Conservation (phyloP, 2,113 vertebrate genomes). For the Haemorhous mexicanus region DNA sequence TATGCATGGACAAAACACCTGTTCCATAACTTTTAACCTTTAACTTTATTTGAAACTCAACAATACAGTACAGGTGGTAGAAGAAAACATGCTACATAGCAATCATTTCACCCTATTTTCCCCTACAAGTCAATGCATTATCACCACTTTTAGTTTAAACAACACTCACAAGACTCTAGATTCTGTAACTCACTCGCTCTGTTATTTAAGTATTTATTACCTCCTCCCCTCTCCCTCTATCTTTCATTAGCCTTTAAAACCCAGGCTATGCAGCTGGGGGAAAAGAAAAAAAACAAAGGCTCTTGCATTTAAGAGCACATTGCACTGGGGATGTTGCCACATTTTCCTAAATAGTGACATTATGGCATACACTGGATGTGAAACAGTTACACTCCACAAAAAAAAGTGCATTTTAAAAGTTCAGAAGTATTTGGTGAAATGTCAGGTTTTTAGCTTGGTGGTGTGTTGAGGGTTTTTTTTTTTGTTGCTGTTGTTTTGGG, state of each 20-base stretch:
- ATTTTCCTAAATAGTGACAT: not conserved
- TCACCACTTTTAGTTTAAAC: not conserved
- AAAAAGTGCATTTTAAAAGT: not conserved
- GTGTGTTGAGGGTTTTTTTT: not conserved
- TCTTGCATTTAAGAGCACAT: not conserved
- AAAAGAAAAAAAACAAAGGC: not conserved
- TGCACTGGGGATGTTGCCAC: not conserved
- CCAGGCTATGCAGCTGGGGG: rapidly evolving
- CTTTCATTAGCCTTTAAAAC: not conserved
- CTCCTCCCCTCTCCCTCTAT: not conserved
- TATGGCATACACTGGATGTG: not conserved
- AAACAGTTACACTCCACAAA: not conserved
- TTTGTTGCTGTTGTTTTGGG: not conserved
- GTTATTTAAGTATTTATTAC: not conserved
- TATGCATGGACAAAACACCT: not conserved
- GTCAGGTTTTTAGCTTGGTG: not conserved
- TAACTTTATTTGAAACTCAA: not conserved
- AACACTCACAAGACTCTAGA: not conserved
- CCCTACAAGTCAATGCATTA: not conserved
- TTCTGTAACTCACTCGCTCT: not conserved
- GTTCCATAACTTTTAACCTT: not conserved
- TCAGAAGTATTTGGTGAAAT: not conserved
- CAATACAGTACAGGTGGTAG: not conserved
- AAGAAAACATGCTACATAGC: not conserved
- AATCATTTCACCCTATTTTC: not conserved